Percentiles rank a stretch among this genome's conserved stretches.
Conservation (phyloP, 2,888 invertebrate species). For the Chalcis sispes region DNA sequence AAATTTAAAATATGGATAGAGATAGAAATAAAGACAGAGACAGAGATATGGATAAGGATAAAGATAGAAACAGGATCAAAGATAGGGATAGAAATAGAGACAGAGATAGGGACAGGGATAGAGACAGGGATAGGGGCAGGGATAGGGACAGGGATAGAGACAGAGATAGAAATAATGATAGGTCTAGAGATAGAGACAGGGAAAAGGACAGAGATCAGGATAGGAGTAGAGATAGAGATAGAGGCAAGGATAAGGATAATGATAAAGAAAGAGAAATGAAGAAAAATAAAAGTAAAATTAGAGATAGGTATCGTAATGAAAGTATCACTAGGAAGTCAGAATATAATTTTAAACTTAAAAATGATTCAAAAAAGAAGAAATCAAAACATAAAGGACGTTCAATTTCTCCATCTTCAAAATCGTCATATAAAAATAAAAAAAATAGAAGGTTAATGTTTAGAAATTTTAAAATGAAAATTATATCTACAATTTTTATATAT, state of each 20-base stretch:
- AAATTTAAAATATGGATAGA: slow-evolving; percentile 22
- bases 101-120: too few relatives aligned
- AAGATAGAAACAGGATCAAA: too few relatives aligned
- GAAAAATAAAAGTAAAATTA: too few relatives aligned
- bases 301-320: too few relatives aligned
- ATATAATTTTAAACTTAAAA: slow-evolving; percentile 49
- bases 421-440: slow-evolving; percentile 64
- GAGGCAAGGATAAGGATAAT: too few relatives aligned
- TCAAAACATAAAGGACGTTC: slow-evolving; percentile 60
- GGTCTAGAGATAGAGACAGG: slow-evolving; percentile 22
- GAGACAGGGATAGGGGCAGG: too few relatives aligned
- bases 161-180: slow-evolving; percentile 4
- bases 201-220: slow-evolving; percentile 55
- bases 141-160: too few relatives aligned
- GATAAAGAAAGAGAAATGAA: too few relatives aligned
- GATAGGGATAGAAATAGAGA: too few relatives aligned
- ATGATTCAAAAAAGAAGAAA: slow-evolving; percentile 60
- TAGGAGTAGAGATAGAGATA: slow-evolving; percentile 46
- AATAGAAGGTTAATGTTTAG: slow-evolving; percentile 62
- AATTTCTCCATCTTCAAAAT: slow-evolving; percentile 60
- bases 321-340: slow-evolving; percentile 58
- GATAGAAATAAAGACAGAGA: too few relatives aligned
- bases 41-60: too few relatives aligned
- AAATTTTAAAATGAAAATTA: not conserved
- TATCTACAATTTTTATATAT: not conserved